Base-by-base conservation (phyloP, 53 echinoderm and acorn worm species). In the Luidia sarsii region DNA sequence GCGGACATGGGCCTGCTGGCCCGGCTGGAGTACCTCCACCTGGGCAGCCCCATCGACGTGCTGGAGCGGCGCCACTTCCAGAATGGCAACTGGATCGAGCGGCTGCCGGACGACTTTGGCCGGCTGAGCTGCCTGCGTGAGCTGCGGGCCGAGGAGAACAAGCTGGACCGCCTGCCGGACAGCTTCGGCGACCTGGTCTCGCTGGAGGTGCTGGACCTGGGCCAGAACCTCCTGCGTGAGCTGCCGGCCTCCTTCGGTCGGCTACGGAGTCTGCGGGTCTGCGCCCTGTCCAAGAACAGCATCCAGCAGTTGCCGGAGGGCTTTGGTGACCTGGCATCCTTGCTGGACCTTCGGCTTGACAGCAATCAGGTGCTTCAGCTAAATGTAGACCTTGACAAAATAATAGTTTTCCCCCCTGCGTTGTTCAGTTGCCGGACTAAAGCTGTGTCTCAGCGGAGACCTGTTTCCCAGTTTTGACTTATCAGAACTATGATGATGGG, bases 71-170 rank as follows among this genome's bases (percentile, higher is more conserved):
- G 74, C 1, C 83, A 88, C 48, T 97, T 91, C 31, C 93, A 93
- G 75, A 97, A 97, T 84, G 97, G 97, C 0, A 97, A 97, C 79
- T 91, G 93, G 75, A 83, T 97, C 57, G 49, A 39, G 33, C 37
- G 70, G 43, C 81, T 97, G 0, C 93, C 97, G 10, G 83, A 90
- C 14, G 59, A 66, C n/a, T 91, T 97, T 77, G 93, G 97, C 10
- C 57, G 82, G 18, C 74, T 97, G 86, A 33, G 34, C 41, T 65
- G 66, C 0, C 43, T 94, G 59, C 82, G 68, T 52, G 83, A 89
- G 33, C 75, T 93, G 15, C 71, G 86, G 3, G 79, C 87, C 2
- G 92, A 97, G 45, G 97, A 97, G 82, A 97, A 97, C 75, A 89
- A 89, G 54, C 64, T 97, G 72, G 24, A 32, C 39, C 60, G 56